Evolutionary conservation across 1,140 invertebrate genomes (phyloP).

Genomic region (Trichogramma pretiosum): DNA sequence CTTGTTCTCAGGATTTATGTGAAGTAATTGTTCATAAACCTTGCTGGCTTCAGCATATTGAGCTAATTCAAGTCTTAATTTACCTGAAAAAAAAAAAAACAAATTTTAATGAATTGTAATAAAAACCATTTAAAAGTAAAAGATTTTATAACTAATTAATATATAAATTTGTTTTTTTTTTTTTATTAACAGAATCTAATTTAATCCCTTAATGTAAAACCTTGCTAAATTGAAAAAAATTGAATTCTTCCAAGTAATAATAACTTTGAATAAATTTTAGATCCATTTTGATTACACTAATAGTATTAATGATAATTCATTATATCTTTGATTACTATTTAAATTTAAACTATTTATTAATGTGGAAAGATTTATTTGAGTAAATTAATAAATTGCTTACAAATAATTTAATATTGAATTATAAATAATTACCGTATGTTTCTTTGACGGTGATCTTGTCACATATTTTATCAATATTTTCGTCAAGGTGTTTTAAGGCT

Average conservation of each 20-base stretch:
- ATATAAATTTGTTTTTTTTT: too few species aligned
- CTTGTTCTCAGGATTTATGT: constrained; percentile 92
- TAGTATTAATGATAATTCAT: too few species aligned
- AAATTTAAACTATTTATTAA: too few species aligned
- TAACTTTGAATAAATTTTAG: too few species aligned
- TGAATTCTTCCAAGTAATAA: too few species aligned
- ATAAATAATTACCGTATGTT: constrained; percentile 55
- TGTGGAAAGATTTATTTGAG: background rate
- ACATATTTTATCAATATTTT: constrained; percentile 81
- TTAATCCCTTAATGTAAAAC: too few species aligned
- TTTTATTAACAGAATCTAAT: too few species aligned
- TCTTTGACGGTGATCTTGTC: constrained; percentile 91
- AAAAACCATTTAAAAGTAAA: constrained; percentile 5
- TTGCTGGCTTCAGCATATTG: constrained; percentile 65
- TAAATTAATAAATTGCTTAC: background rate
- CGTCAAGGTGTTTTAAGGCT: constrained; percentile 80
- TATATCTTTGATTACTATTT: too few species aligned
- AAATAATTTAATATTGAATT: constrained; percentile 7
- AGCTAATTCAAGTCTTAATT: constrained; percentile 58
- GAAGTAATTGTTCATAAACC: constrained; percentile 77
- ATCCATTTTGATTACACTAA: too few species aligned
- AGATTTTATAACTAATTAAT: constrained; percentile 6
- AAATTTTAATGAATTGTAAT: background rate
- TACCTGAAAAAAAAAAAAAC: constrained; percentile 32
- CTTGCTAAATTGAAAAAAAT: too few species aligned